Evolutionary conservation across 2,797 vertebrate species (phyloP), one percentile per base, ranked within the genome.

Genomic region (Pseudopleuronectes americanus): DNA sequence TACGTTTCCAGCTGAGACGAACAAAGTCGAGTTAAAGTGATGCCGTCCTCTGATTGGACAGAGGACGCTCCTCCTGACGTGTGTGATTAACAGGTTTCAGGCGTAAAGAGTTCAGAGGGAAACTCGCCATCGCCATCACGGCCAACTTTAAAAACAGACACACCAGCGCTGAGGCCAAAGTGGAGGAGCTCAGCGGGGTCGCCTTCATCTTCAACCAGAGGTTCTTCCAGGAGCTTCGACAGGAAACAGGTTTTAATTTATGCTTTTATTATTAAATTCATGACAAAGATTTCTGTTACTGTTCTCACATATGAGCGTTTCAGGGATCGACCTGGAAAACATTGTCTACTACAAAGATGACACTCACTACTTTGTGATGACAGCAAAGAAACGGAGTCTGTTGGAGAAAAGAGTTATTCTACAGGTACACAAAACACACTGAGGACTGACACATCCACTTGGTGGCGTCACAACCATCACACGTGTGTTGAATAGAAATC

Each of bases 321-420:
- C 80, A 97, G 97, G 98, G 60, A 96, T 99, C 23, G 96, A 99
- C 79, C 90, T 99, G 89, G 98, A 99, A 89, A 99, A 99, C 91
- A 98, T 99, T 1, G 97, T 99, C 22, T 99, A 99, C 90, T 99
- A 99, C 84, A 99, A 99, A 85, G 98, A 99, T 12, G 97, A 99
- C 87, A 99, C 98, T 0, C 98, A 99, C 88, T 99, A 99, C 90
- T 99, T 99, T 57, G 98, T 99, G 56, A 99, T 99, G 98, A 99
- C 98, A 0, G 98, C 98, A 69, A 99, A 99, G 94, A 99, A 99
- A 65, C 97, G 96, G 88, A 98, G 97, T 84, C 92, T 99, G 69
- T 81, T 99, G 92, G 96, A 97, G 36, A 99, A 99, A 90, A 96
- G 96, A 61, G 98, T 99, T 65, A 98, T 99, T 83, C 76, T 96